These are phyloP conservation scores for Trachops cirrhosus DNA, from an alignment of 2,797 vertebrate genomes.

Conservation along the genomic window DNA sequence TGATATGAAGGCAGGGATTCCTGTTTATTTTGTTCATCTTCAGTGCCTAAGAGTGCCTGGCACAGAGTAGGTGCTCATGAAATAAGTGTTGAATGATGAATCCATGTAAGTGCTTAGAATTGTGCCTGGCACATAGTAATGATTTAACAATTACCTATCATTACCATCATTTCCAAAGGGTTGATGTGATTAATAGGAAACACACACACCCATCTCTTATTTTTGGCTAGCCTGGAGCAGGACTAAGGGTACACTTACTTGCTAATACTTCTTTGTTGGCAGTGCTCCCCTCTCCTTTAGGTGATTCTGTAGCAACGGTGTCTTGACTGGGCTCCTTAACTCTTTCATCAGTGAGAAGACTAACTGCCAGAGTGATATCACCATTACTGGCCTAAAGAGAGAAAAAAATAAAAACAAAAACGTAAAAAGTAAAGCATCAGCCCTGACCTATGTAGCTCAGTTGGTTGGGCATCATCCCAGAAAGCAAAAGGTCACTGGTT, in stretches of 20 bases:
- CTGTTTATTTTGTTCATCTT: not conserved
- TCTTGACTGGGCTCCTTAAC: constrained; percentile 79
- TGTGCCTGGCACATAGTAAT: not conserved
- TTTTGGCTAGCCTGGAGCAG: not conserved
- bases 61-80: not conserved
- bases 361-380: constrained; percentile 92
- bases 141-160: not conserved
- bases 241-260: constrained; percentile 74
- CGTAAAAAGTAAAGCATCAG: constrained; percentile 18
- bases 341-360: constrained; percentile 87
- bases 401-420: not conserved
- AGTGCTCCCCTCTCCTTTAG: constrained; percentile 74
- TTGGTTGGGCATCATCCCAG: not conserved
- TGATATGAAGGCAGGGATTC: not conserved
- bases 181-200: not conserved
- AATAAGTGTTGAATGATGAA: not conserved
- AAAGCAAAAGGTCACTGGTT: not conserved
- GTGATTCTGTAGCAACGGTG: constrained; percentile 78
- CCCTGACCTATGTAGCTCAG: not conserved
- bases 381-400: constrained; percentile 89
- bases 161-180: not conserved
- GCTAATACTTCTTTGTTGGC: constrained; percentile 78
- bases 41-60: not conserved
- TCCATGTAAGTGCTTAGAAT: not conserved
- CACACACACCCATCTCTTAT: not conserved